phyloP scores from a whole-genome alignment of 2,113 vertebrate genomes.

The Pica pica region DNA sequence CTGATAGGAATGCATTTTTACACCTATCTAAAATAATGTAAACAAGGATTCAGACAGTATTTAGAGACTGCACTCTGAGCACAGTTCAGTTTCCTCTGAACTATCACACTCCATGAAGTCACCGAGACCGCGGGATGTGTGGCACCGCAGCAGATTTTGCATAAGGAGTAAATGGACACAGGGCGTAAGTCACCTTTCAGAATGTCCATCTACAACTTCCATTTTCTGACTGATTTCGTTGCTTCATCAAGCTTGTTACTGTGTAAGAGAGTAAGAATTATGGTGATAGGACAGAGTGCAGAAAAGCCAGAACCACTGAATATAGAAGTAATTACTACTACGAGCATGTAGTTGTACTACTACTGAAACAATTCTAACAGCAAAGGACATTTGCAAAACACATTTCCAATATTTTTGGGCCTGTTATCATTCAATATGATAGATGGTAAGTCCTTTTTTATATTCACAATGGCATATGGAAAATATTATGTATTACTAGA shows the following conservation, averaged over 20 bases:
- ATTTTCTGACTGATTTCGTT: background rate
- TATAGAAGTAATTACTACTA: background rate
- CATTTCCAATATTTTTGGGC: background rate
- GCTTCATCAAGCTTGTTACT: background rate
- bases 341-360: background rate
- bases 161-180: background rate
- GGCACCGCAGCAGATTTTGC: background rate
- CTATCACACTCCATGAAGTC: no score
- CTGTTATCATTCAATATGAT: background rate
- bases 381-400: background rate
- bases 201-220: background rate
- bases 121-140: background rate
- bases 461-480: background rate
- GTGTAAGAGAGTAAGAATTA: background rate
- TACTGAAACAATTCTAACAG: background rate
- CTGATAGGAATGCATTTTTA: background rate
- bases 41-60: background rate
- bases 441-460: background rate
- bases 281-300: background rate
- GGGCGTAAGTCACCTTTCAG: background rate
- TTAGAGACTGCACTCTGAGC: background rate
- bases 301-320: background rate
- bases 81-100: background rate
- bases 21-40: background rate
- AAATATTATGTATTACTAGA: background rate